Evolutionary conservation across 2,797 vertebrate species (phyloP).

Genomic region (Valencia hispanica): DNA sequence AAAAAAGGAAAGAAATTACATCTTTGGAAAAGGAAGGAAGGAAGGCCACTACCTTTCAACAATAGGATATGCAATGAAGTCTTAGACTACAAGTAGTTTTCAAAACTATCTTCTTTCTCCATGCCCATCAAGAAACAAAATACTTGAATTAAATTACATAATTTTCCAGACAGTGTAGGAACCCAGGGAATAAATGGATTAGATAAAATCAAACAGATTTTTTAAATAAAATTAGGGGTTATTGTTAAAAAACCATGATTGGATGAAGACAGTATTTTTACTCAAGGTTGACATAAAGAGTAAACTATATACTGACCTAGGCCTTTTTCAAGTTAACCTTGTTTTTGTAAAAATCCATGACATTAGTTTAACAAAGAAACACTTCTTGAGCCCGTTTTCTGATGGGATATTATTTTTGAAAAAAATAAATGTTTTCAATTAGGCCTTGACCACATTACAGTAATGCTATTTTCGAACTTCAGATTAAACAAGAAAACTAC

Average conservation of each 20-base stretch:
- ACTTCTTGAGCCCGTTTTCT: not conserved
- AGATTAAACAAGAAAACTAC: too few relatives aligned
- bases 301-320: too few relatives aligned
- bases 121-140: not conserved
- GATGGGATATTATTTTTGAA: not conserved
- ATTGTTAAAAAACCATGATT: not conserved
- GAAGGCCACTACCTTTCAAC: not conserved
- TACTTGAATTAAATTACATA: not conserved
- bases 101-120: not conserved
- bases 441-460: too few relatives aligned
- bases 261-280: not conserved
- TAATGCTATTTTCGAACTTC: too few relatives aligned
- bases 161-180: not conserved
- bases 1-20: not conserved
- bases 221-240: not conserved
- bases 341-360: not conserved
- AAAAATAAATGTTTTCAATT: too few relatives aligned
- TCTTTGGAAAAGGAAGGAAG: not conserved
- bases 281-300: not conserved
- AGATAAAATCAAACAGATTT: not conserved
- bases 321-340: not conserved
- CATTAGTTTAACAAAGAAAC: not conserved
- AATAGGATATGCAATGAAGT: not conserved
- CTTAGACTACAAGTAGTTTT: not conserved
- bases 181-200: not conserved